Evolutionary conservation across 2,888 invertebrate genomes (phyloP).

Genomic region (Tiliacea aurago): DNA sequence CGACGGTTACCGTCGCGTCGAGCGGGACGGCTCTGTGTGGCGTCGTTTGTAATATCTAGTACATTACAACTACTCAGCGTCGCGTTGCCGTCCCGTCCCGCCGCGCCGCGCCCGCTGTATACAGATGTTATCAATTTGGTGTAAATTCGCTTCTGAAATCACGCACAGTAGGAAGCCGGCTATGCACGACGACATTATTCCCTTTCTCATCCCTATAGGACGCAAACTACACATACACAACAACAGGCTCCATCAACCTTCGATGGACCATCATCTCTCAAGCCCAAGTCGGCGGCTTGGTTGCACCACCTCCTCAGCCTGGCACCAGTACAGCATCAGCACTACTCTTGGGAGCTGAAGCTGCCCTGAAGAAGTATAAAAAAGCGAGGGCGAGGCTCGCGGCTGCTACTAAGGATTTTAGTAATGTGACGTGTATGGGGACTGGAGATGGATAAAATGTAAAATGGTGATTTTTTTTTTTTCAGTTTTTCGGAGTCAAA

Average conservation of each 20-base stretch:
- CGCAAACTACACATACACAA: constrained; percentile 72
- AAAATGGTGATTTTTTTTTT: background rate
- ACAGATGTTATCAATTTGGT: background rate
- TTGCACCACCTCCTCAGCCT: constrained; percentile 40
- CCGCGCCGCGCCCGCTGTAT: too few relatives aligned
- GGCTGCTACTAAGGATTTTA: constrained; percentile 75
- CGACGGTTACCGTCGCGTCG: too few relatives aligned
- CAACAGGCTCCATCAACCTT: constrained; percentile 74
- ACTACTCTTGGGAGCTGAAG: constrained; percentile 79
- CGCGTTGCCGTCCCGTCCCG: too few relatives aligned
- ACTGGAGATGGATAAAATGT: constrained; percentile 39
- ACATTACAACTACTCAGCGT: too few relatives aligned
- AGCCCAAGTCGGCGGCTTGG: constrained; percentile 60
- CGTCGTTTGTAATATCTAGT: too few relatives aligned
- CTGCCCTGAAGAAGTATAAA: constrained; percentile 78
- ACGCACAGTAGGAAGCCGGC: too few relatives aligned
- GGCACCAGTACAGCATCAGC: constrained; percentile 71
- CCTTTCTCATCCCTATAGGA: constrained; percentile 69
- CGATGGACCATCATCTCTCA: constrained; percentile 76
- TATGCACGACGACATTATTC: background rate
- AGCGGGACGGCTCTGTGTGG: too few relatives aligned
- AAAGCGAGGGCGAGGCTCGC: constrained; percentile 78
- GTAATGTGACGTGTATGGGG: constrained; percentile 30
- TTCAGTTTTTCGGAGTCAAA: background rate
- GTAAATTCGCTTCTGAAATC: background rate